Evolutionary conservation across 2,888 invertebrate genomes (phyloP), one percentile per base, ranked within the genome.

Genomic region (Drosophila merina): DNA sequence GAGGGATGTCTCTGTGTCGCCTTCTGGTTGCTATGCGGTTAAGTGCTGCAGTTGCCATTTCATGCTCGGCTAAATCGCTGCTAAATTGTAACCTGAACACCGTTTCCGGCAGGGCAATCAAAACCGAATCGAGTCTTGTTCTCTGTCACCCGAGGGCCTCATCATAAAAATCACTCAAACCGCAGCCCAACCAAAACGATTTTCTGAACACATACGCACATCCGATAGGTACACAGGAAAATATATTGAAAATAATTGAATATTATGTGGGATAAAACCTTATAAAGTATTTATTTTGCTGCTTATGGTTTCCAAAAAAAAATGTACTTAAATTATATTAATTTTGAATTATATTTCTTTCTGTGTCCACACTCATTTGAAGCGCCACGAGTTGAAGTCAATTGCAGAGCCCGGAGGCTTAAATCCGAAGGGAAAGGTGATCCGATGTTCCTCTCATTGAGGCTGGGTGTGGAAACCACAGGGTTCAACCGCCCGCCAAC

Each of bases 321-420:
- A 36, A 36, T 36, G 1, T n/a, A n/a, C 3, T 9, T 3, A 33
- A 33, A 10, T 9, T 9, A 9, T 9, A 33, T 9, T 2, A 20
- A 2, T 20, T 40, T 14, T 42, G 8, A 20, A 9, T 4, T 42
- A 14, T 42, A 26, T 40, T 58, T 58, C 14, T 42, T n/a, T n/a
- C 7, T 28, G 60, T 62, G 60, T 5, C 38, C 14, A 28, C 40
- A 62, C 59, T 58, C 58, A 58, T 48, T 77, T 76, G 81, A 79
- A 81, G 82, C 72, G 82, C 81, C 81, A 82, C 85, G 82, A 85
- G 85, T 72, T 70, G 72, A 70, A 79, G 83, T 82, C 86, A 79
- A 85, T 82, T 85, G 80, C 80, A 85, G 76, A 40, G 79, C 50
- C 72, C 62, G 57, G 68, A 63, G 72, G 72, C 72, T 50, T 47